Evolutionary conservation across 2,797 vertebrate species (phyloP), one percentile per base, ranked within the genome.

Genomic region (Scarus forsteni): DNA sequence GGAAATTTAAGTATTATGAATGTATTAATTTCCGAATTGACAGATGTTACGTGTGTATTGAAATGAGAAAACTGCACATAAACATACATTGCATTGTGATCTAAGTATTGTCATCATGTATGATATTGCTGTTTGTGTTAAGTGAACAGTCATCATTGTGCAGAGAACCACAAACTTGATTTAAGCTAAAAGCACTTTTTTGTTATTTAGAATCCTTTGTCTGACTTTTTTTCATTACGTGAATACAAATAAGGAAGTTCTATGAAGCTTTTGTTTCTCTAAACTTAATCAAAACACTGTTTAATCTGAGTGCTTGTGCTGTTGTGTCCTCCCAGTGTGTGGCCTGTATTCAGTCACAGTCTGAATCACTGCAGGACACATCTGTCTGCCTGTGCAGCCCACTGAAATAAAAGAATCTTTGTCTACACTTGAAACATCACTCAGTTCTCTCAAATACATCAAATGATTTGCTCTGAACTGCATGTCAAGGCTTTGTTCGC

Each of bases 391-490:
- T 40, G 48, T 14, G 7, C 46, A 68, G 52, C 72, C 66, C 43
- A 42, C 38, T 44, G 57, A 59, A 62, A 77, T 57, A 67, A 60
- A 85, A 72, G 0, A 14, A 40, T 62, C 10, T 55, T 74, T 75
- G 73, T 43, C 54, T 54, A 49, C 45, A 77, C 69, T 60, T 75
- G 73, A 77, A 40, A 42, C 36, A 40, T 67, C 10, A 0, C 66
- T 79, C 44, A 62, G 15, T 54, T 56, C 35, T 49, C 60, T 53
- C 79, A 77, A 66, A 81, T 48, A 60, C 68, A 81, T 75, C 62
- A 73, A 77, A 78, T 45, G 60, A 66, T 54, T 49, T 53, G 36
- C 62, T 71, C 50, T 51, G 69, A 53, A 82, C 60, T 61, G 60
- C 49, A 42, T 49, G 67, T 67, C 69, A 49, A 34, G 0, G 5